phyloP scores from a whole-genome alignment of 2,888 invertebrate species.

The Flexamia atlantica region DNA sequence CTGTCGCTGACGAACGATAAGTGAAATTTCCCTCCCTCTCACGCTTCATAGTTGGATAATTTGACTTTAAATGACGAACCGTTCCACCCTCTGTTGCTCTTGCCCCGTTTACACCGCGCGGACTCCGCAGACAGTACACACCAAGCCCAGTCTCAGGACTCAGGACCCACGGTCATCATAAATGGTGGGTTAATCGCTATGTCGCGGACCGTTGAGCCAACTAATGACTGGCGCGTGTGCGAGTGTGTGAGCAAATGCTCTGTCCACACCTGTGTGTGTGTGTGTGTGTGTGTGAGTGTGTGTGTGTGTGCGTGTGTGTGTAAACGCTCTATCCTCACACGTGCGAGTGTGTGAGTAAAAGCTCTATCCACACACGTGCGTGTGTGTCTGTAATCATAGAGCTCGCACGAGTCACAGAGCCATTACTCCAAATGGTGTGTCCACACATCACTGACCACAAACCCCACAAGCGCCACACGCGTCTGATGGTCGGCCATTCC shows the following conservation, averaged over 20 bases:
- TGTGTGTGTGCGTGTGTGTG: background rate
- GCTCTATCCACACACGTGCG: too few relatives aligned
- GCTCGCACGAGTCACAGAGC: constrained; percentile 52
- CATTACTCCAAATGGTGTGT: constrained; percentile 52
- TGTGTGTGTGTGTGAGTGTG: background rate
- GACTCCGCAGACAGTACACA: too few relatives aligned
- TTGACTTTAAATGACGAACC: too few relatives aligned
- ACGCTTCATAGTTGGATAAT: too few relatives aligned
- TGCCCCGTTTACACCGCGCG: too few relatives aligned
- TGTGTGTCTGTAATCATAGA: constrained; percentile 43
- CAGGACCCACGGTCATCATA: too few relatives aligned
- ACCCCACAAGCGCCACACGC: background rate
- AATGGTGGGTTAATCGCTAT: too few relatives aligned
- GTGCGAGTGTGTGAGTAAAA: constrained; percentile 18
- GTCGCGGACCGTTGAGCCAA: background rate
- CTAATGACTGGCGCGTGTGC: background rate
- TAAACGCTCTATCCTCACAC: background rate
- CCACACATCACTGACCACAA: constrained; percentile 26
- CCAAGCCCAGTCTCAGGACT: too few relatives aligned
- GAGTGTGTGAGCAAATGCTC: background rate
- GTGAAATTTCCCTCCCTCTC: too few relatives aligned
- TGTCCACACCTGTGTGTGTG: background rate
- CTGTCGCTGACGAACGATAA: too few relatives aligned
- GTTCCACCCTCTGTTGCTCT: too few relatives aligned
- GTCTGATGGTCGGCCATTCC: background rate